A percentile compares a stretch with the other conserved stretches of the same genome.
Evolutionary conservation across 2,797 vertebrate genomes (phyloP).

Genomic region (Siniperca scherzeri): DNA sequence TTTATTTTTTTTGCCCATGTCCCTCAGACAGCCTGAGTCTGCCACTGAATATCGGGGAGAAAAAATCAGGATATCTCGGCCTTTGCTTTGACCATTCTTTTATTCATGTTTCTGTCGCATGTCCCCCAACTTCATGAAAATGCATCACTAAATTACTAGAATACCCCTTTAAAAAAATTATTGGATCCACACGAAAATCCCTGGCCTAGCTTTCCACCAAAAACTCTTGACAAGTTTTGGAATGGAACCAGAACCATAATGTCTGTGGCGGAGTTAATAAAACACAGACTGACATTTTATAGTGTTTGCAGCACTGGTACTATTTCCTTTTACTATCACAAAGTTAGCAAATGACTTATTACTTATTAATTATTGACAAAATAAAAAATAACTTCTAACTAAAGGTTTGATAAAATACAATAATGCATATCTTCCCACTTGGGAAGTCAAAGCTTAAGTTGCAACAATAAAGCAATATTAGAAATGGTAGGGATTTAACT

Average conservation of each 20-base stretch:
- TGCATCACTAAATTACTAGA: not conserved
- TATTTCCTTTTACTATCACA: not conserved
- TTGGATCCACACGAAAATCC: not conserved
- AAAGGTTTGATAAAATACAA: not conserved
- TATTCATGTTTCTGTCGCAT: not conserved
- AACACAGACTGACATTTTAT: not conserved
- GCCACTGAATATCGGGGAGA: too few relatives aligned
- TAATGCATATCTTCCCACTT: not conserved
- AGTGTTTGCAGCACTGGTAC: not conserved
- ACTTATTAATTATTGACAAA: not conserved
- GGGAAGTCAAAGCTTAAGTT: not conserved
- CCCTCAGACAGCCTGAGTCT: too few relatives aligned
- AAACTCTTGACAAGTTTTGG: not conserved
- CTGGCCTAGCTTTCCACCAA: not conserved
- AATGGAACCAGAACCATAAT: not conserved
- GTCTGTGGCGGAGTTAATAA: not conserved
- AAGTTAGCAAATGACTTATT: not conserved
- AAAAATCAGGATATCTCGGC: too few relatives aligned
- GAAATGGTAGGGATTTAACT: not conserved
- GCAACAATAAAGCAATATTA: not conserved
- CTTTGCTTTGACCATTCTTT: too few relatives aligned
- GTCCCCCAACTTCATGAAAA: not conserved
- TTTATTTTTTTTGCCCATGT: too few relatives aligned
- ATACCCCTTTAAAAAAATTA: not conserved
- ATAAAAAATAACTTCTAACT: not conserved